Percentiles rank a stretch among this genome's conserved stretches.
These are phyloP conservation scores for Xestia sexstrigata DNA, from an alignment of 2,888 invertebrate genomes.

Conservation along the genomic window DNA sequence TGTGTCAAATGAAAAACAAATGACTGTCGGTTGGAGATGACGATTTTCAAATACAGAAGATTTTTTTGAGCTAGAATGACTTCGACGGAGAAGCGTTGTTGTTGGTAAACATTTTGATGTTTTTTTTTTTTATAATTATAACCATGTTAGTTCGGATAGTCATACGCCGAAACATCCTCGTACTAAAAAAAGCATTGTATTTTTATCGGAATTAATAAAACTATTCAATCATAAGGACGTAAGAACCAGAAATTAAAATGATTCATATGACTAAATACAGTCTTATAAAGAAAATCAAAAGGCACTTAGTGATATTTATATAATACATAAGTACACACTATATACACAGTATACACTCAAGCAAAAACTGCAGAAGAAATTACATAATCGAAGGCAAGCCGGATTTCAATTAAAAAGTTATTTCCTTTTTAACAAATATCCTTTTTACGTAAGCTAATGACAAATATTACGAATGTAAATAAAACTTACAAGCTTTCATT, in stretches of 20 bases:
- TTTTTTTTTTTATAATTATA: too few species aligned
- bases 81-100: background rate
- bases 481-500: constrained; percentile 12
- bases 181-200: background rate
- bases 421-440: background rate
- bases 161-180: background rate
- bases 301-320: background rate
- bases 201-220: background rate
- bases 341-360: background rate
- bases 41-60: background rate
- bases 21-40: background rate
- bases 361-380: background rate
- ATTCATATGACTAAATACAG: background rate
- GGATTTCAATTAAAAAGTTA: constrained; percentile 2
- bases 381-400: background rate
- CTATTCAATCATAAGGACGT: background rate
- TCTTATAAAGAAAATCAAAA: background rate
- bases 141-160: background rate
- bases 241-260: background rate
- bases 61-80: background rate
- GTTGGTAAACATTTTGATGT: background rate
- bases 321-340: constrained; percentile 14
- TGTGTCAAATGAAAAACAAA: background rate
- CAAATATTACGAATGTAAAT: background rate
- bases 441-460: constrained; percentile 11